phyloP scores from a whole-genome alignment of 2,888 invertebrate genomes.

The Caenorhabditis uteleia region DNA sequence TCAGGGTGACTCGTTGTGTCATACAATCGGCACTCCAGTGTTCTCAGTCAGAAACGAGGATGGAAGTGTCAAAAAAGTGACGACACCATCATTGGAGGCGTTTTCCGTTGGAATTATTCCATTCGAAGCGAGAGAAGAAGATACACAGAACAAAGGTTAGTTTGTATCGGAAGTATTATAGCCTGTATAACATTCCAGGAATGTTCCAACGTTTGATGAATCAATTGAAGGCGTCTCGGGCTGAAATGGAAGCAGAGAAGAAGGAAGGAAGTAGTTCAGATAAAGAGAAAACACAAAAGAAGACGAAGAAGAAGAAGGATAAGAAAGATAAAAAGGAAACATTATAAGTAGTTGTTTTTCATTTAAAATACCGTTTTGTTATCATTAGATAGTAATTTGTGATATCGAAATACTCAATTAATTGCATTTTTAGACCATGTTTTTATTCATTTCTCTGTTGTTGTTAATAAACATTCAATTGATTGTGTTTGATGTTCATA shows the following conservation, averaged over 20 bases:
- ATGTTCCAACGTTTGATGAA: slow-evolving; percentile 6
- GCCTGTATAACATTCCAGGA: slow-evolving; percentile 1
- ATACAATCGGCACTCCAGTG: slow-evolving; percentile 17
- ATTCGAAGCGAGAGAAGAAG: slow-evolving; percentile 27
- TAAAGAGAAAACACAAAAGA: no score
- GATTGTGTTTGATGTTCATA: no score
- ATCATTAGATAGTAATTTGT: no score
- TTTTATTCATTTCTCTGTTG: no score
- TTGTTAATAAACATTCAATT: no score
- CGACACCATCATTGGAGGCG: slow-evolving; percentile 17
- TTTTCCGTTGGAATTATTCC: slow-evolving; percentile 38
- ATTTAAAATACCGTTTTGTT: no score
- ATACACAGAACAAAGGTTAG: slow-evolving; percentile 8
- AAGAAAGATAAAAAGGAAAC: neutral
- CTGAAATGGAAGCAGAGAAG: no score
- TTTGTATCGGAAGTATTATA: neutral
- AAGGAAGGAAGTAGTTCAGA: no score
- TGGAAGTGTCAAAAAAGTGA: no score
- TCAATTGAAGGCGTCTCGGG: neutral
- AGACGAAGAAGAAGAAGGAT: neutral
- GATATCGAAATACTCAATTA: no score
- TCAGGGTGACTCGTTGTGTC: slow-evolving; percentile 17
- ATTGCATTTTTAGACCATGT: no score
- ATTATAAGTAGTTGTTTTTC: no score
- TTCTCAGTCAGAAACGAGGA: neutral